Percentiles rank a stretch among this genome's conserved stretches.
Conservation (phyloP, 30 jellyfish, hydroid and myxozoan species). For the Aurelia coerulea region DNA sequence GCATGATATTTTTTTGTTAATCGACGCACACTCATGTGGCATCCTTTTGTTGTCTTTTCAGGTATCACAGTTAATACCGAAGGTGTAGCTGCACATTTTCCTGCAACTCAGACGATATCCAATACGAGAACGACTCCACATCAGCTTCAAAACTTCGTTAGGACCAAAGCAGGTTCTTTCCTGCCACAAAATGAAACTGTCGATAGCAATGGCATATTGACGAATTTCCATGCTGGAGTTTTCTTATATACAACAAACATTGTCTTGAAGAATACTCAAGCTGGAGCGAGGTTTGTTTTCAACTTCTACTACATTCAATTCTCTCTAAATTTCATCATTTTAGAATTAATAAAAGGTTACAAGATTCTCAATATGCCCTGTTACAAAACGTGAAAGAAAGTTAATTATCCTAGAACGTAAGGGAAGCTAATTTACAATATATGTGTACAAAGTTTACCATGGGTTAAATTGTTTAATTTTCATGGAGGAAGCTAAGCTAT, state of each 20-base stretch:
- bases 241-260: conserved; percentile 62
- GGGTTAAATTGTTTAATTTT: too few relatives aligned
- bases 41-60: background rate
- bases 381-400: too few relatives aligned
- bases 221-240: conserved; percentile 81
- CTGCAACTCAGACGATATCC: conserved; percentile 27
- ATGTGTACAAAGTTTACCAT: too few relatives aligned
- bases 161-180: conserved; percentile 58
- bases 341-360: too few relatives aligned
- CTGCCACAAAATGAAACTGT: conserved; percentile 71
- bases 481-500: too few relatives aligned
- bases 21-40: too few relatives aligned
- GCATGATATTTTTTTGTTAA: too few relatives aligned
- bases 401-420: too few relatives aligned
- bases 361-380: too few relatives aligned
- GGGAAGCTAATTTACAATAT: too few relatives aligned
- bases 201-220: conserved; percentile 54
- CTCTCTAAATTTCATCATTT: too few relatives aligned
- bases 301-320: too few relatives aligned
- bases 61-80: conserved; percentile 66
- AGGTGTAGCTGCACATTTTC: conserved; percentile 58
- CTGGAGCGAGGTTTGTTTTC: conserved; percentile 42
- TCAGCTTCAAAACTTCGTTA: conserved; percentile 34
- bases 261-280: conserved; percentile 54
- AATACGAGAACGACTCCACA: conserved; percentile 39